Evolutionary conservation across 2,797 vertebrate genomes (phyloP), one percentile per base, ranked within the genome.

Genomic region (Ciconia nigra): DNA sequence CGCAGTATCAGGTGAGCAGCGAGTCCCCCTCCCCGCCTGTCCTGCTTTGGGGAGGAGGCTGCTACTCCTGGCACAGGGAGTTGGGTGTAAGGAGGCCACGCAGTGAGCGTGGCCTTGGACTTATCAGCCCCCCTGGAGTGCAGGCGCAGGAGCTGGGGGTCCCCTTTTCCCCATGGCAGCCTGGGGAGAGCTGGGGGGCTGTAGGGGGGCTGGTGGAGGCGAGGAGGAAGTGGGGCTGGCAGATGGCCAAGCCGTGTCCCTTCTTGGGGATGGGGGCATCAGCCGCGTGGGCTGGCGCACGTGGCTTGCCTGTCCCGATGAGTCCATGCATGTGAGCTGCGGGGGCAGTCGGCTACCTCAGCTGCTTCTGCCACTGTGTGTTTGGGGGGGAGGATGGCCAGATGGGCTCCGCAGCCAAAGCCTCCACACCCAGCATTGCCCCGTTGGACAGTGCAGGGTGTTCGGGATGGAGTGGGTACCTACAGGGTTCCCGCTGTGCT

Each of bases 81-180:
- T 39, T 12, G 20, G 55, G 55, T 0, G 0, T 63, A 26, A 63
- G 10, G 14, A 55, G 55, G 55, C 42, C 2, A 0, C 13, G 9
- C 33, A 49, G 28, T 12, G 12, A 57, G 49, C 3, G 2, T 31
- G 35, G 42, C 84, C 69, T 62, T 73, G 73, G 44, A 26, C 55
- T 58, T 71, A 29, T 74, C 57, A 49, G 9, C 7, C 31, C 2
- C 5, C 6, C 29, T 10, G 25, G 49, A 65, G 19, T 11, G 0
- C 22, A 26, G 33, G 13, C 17, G 0, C 22, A 21, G 33, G 15
- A 15, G 15, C 21, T 29, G 54, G 39, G 9, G 9, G 41, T 49
- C 26, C 21, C 42, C 46, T 61, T 24, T 77, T 76, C 49, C 52
- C 49, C 1, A 0, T 0, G 1, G 77, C 51, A 70, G 33, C 62